These are phyloP conservation scores for Bombyx mandarina DNA, from an alignment of 1,140 invertebrate species.

Conservation along the genomic window DNA sequence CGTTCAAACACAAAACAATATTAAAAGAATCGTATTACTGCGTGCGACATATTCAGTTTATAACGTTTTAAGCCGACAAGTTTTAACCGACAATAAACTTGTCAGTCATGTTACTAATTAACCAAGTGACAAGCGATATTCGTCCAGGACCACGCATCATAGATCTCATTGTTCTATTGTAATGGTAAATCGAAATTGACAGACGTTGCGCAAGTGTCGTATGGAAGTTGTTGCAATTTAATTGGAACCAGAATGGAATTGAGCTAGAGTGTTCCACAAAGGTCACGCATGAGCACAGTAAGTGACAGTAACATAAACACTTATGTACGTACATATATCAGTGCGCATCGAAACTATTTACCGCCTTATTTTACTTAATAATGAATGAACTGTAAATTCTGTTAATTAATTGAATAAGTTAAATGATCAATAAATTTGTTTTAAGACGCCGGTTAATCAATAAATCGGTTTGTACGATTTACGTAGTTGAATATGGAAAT, in stretches of 20 bases:
- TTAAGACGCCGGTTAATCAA: no score
- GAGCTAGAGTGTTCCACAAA: conserved; percentile 10
- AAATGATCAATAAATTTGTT: no score
- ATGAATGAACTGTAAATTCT: no score
- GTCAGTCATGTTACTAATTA: conserved; percentile 2
- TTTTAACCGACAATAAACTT: conserved; percentile 2
- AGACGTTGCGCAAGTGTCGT: conserved; percentile 33
- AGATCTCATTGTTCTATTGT: conserved; percentile 39
- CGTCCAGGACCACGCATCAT: conserved; percentile 6
- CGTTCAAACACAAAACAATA: no score
- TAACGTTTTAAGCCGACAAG: neutral
- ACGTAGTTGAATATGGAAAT: conserved; percentile 13
- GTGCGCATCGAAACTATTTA: no score
- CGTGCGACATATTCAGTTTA: neutral
- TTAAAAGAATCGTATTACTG: no score
- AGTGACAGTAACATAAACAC: no score
- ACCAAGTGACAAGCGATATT: conserved; percentile 2
- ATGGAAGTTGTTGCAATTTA: conserved; percentile 10
- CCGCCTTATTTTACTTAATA: no score
- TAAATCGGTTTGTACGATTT: no score
- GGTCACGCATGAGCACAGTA: conserved; percentile 11
- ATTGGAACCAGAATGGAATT: conserved; percentile 10
- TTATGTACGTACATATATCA: no score
- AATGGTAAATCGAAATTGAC: conserved; percentile 53
- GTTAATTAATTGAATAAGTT: no score